phyloP scores from a whole-genome alignment of 2,113 vertebrate species.

The Cryptotis parvus region DNA sequence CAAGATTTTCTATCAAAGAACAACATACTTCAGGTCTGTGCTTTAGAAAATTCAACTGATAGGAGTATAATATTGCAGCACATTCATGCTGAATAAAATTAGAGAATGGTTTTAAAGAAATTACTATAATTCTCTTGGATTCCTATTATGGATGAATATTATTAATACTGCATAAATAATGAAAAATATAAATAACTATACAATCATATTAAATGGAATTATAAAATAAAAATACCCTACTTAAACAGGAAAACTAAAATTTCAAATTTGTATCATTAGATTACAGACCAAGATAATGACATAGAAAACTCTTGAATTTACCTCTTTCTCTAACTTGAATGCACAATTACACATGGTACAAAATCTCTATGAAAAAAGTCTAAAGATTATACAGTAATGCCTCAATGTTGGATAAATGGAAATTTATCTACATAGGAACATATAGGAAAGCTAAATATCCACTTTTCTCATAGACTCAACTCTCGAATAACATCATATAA shows the following conservation, averaged over 20 bases:
- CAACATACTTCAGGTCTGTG: background rate
- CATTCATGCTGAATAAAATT: background rate
- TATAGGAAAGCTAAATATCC: too few relatives aligned
- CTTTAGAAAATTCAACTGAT: background rate
- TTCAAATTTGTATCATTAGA: conserved; percentile 12
- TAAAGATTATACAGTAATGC: too few relatives aligned
- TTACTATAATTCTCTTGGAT: background rate
- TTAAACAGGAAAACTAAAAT: conserved; percentile 6
- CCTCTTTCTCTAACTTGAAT: background rate
- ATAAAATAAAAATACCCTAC: background rate
- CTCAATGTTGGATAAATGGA: too few relatives aligned
- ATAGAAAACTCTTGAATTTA: background rate
- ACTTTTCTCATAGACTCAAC: too few relatives aligned
- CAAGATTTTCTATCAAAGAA: conserved; percentile 17
- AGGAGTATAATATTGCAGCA: background rate
- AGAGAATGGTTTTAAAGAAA: conserved; percentile 5
- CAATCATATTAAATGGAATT: background rate
- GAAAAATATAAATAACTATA: conserved; percentile 8
- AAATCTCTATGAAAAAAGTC: background rate
- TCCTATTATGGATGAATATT: background rate
- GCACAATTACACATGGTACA: background rate
- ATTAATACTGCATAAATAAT: background rate
- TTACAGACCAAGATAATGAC: background rate
- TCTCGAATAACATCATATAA: too few relatives aligned
- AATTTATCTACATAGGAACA: too few relatives aligned